Conservation (phyloP, 2,888 invertebrate species). For the Drosophila peninsularis region DNA sequence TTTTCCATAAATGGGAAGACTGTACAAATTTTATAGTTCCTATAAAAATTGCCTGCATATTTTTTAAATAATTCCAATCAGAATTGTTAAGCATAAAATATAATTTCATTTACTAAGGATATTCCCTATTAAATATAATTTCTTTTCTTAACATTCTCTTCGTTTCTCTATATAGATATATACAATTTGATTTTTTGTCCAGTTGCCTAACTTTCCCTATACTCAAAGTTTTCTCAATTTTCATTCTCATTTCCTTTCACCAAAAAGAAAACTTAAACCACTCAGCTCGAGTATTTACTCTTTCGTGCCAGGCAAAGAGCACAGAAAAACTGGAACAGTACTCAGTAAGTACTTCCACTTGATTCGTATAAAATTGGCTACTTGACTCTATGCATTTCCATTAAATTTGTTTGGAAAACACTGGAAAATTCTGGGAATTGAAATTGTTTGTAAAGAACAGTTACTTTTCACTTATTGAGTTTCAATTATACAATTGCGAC, state of each 20-base stretch:
- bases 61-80: not conserved
- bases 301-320: not conserved
- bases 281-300: not conserved
- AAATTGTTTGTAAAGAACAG: constrained; percentile 14
- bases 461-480: constrained; percentile 38
- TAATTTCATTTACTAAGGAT: not conserved
- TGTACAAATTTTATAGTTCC: not conserved
- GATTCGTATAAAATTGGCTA: not conserved
- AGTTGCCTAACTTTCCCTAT: not conserved
- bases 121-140: no score
- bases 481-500: constrained; percentile 55
- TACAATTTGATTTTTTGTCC: not conserved
- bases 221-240: no score
- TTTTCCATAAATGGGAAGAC: not conserved
- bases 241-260: not conserved
- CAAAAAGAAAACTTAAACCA: not conserved
- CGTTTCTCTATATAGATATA: not conserved
- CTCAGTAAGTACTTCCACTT: constrained; percentile 1
- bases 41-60: not conserved
- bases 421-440: constrained; percentile 10
- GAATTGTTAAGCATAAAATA: not conserved
- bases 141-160: not conserved
- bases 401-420: constrained; percentile 12
- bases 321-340: not conserved
- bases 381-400: not conserved